Percentiles rank a stretch among this genome's conserved stretches.
Conservation (phyloP, 2,113 vertebrate species). For the Helogale parvula region DNA sequence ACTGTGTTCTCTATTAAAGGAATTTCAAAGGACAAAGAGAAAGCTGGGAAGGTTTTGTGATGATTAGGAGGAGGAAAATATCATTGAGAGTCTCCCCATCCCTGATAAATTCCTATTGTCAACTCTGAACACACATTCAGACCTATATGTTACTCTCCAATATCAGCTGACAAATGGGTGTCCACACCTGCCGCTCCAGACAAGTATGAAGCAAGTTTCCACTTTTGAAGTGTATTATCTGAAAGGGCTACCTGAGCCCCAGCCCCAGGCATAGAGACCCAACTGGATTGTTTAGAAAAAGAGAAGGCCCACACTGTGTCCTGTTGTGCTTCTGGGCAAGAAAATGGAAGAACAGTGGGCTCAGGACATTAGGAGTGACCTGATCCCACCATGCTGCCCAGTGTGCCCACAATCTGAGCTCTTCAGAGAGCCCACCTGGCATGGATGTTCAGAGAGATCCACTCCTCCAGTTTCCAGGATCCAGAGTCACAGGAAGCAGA, state of each 20-base stretch:
- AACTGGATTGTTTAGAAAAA: neutral
- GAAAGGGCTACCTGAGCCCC: neutral
- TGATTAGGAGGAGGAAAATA: rapidly evolving
- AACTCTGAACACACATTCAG: neutral
- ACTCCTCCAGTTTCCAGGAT: neutral
- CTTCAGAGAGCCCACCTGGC: neutral
- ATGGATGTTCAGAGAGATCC: neutral
- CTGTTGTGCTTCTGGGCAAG: neutral
- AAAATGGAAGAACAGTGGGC: neutral
- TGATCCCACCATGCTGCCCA: neutral
- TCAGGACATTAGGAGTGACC: neutral
- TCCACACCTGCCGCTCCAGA: neutral
- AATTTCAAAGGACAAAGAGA: neutral
- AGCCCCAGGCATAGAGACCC: neutral
- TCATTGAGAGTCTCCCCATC: neutral
- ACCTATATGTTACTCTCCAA: neutral
- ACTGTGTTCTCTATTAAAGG: neutral
- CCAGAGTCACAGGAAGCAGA: neutral
- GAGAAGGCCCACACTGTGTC: neutral
- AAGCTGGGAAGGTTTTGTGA: neutral
- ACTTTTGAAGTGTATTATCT: neutral
- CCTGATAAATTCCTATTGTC: neutral
- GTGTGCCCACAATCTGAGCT: neutral
- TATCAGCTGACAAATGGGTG: neutral
- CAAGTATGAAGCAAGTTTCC: neutral